Conservation (phyloP, 2,797 vertebrate genomes). For the Brotula barbata region DNA sequence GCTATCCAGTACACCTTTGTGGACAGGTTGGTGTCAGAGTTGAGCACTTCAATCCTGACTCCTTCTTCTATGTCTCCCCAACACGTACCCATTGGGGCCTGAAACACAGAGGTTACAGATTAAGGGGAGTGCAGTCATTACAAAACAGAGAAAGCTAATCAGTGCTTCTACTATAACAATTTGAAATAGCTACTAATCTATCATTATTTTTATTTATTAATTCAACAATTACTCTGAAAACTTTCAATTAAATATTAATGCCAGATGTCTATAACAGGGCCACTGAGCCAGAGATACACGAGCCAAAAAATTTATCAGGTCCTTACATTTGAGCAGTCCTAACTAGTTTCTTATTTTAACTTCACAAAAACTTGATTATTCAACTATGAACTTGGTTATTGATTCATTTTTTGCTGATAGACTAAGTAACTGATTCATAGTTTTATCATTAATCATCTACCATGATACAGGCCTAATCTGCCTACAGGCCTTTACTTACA, state of each 20-base stretch:
- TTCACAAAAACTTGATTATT: no score
- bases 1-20: slow-evolving; percentile 98
- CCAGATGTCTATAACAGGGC: no score
- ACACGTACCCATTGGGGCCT: slow-evolving; percentile 94
- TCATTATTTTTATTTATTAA: no score
- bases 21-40: slow-evolving; percentile 90
- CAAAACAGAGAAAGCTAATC: not conserved
- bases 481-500: slow-evolving; percentile 76
- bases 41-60: slow-evolving; percentile 91
- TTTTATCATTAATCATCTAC: not conserved
- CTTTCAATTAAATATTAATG: no score
- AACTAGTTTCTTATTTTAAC: no score
- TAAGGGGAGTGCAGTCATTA: not conserved
- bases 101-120: slow-evolving; percentile 20
- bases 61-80: slow-evolving; percentile 93
- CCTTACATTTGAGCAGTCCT: no score
- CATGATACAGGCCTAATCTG: not conserved
- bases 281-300: no score
- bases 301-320: no score
- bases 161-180: no score
- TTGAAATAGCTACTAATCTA: no score
- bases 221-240: no score
- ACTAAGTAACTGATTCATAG: not conserved
- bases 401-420: not conserved
- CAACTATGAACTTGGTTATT: no score